Conservation (phyloP, 2,113 vertebrate species). For the Tragelaphus imberbis region DNA sequence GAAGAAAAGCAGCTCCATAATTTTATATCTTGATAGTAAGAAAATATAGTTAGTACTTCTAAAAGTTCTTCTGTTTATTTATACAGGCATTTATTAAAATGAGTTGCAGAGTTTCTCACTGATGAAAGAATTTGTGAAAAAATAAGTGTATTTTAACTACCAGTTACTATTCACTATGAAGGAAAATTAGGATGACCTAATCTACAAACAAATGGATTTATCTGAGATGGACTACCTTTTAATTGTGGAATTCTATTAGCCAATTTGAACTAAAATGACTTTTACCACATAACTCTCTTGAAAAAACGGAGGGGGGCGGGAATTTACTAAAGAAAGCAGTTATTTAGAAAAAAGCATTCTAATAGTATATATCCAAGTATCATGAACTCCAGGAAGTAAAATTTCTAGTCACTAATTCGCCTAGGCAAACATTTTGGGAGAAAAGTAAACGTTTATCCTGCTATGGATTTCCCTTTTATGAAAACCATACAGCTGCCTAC, state of each 20-base stretch:
- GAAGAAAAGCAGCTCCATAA: neutral
- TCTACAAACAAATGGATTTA: neutral
- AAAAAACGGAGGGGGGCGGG: neutral
- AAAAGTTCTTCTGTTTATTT: neutral
- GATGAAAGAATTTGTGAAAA: slow-evolving; percentile 11
- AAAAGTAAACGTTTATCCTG: neutral
- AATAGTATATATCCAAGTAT: neutral
- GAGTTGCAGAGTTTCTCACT: neutral
- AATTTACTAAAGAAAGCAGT: neutral
- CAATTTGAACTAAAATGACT: neutral
- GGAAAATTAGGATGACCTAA: neutral
- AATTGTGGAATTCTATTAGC: neutral
- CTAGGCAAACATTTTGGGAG: neutral
- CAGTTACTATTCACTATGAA: neutral
- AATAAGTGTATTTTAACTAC: neutral
- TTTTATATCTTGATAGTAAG: neutral
- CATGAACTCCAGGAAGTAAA: neutral
- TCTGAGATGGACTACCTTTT: neutral
- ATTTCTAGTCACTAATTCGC: neutral
- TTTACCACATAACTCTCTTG: neutral
- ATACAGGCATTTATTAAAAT: neutral
- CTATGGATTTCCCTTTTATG: neutral
- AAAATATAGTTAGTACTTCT: neutral
- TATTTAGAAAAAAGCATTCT: neutral
- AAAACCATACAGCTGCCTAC: neutral